Base-by-base conservation (phyloP, 2,888 invertebrate species). In the Girardia tigrina region DNA sequence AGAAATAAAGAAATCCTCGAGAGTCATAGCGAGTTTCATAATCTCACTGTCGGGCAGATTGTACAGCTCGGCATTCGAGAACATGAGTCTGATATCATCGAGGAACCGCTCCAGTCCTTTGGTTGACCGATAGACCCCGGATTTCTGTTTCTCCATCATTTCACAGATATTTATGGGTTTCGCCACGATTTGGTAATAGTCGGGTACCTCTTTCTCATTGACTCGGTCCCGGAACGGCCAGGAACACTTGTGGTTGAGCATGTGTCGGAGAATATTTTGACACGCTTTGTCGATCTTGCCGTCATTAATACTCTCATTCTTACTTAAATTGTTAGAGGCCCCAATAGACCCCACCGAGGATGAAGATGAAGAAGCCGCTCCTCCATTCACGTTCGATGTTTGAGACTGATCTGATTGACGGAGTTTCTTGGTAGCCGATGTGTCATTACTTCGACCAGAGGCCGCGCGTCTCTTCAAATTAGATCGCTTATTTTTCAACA, bases 141-240 rank as follows among this genome's bases (percentile, higher is more conserved):
- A 23, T 56, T 56, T 56, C 20, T 16, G 23, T 56, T 56, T 56
- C 20, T 56, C 56, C 56, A 56, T 56, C 56, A 56, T 56, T 56
- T 56, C 20, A 56, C 20, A n/a, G 56, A 56, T n/a, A 56, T 56
- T 56, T 6, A 56, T 56, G 4, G 56, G 56, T 20, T 56, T 23
- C 6, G 56, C 4, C n/a, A 56, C 23, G 23, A 56, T 56, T n/a
- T 56, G 8, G 23, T 56, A 56, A 56, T 56, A 56, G 23, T 56
- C 56, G 2, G 56, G 56, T 20, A 56, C 56, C 79, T 80, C 79
- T 86, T 93, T 92, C 72, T 92, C 92, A 86, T 94, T 94, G 72
- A 97, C 95, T 0, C 95, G 94, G 79, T 91, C 86, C 71, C 93
- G 87, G 87, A 97, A 97, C 75, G 95, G 95, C 93, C 94, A 94